Evolutionary conservation across 2,888 invertebrate genomes (phyloP).

Genomic region (Saturnia pavonia): DNA sequence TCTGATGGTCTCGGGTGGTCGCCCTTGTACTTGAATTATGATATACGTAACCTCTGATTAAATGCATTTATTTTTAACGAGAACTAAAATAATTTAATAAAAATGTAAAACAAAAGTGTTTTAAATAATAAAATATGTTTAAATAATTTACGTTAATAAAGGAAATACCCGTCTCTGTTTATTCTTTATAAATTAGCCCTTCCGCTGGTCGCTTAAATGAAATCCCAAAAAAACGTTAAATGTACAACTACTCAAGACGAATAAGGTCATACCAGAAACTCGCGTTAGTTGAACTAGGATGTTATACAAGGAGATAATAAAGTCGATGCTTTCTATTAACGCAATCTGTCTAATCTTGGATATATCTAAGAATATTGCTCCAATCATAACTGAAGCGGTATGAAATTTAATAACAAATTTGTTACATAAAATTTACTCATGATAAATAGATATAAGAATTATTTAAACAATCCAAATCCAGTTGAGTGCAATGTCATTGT

Average conservation of each 20-base stretch:
- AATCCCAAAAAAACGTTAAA: neutral
- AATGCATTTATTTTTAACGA: neutral
- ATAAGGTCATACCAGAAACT: slow-evolving; percentile 5
- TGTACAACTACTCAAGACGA: neutral
- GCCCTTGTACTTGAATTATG: neutral
- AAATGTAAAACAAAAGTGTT: too few relatives aligned
- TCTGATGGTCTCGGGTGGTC: neutral
- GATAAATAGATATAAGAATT: slow-evolving; percentile 6
- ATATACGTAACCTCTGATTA: neutral
- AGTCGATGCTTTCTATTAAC: neutral
- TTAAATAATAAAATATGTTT: too few relatives aligned
- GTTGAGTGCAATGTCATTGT: slow-evolving; percentile 22
- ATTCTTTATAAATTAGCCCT: too few relatives aligned
- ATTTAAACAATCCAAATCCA: slow-evolving; percentile 11
- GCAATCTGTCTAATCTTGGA: neutral
- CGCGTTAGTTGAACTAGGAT: neutral
- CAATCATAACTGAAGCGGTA: too few relatives aligned
- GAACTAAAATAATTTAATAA: neutral
- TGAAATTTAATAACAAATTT: neutral
- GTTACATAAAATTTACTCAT: neutral
- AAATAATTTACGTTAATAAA: too few relatives aligned
- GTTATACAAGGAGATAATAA: neutral
- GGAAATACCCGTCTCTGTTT: too few relatives aligned
- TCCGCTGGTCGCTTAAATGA: neutral
- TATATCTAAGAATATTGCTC: too few relatives aligned